Conservation (phyloP, 1,140 invertebrate species). For the Gonatopus flavifemur region DNA sequence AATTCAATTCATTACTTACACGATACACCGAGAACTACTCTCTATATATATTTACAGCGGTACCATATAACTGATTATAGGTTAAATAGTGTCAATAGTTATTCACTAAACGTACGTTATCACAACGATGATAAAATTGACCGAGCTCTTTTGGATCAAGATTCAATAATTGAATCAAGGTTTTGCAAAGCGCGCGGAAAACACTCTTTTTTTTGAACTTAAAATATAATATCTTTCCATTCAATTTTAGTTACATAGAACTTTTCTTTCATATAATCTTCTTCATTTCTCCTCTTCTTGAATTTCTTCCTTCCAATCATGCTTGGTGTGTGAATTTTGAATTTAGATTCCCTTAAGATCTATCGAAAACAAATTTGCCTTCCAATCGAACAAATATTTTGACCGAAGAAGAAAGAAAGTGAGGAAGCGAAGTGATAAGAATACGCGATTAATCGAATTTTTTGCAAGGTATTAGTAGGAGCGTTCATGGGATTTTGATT, state of each 20-base stretch:
- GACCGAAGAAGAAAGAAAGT: neutral
- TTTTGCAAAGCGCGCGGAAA: no score
- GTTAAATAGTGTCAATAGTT: conserved; percentile 57
- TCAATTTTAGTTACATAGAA: conserved; percentile 5
- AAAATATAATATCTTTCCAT: no score
- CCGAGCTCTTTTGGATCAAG: conserved; percentile 38
- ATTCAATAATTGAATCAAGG: conserved; percentile 8
- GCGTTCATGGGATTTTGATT: no score
- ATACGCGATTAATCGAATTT: no score
- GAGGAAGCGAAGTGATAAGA: no score
- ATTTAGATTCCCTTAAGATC: no score
- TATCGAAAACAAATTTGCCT: no score
- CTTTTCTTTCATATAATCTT: conserved; percentile 3
- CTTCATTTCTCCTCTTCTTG: neutral
- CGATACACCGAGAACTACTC: conserved; percentile 51
- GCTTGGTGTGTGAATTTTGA: no score
- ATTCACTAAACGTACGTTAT: conserved; percentile 54
- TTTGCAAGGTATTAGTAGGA: no score
- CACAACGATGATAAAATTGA: conserved; percentile 58
- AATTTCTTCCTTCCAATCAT: neutral
- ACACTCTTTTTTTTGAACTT: no score
- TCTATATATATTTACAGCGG: conserved; percentile 53
- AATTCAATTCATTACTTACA: conserved; percentile 38
- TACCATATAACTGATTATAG: conserved; percentile 54
- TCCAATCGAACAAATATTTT: no score